Base-by-base conservation (phyloP, 2,797 vertebrate genomes). In the Natrix natrix region DNA sequence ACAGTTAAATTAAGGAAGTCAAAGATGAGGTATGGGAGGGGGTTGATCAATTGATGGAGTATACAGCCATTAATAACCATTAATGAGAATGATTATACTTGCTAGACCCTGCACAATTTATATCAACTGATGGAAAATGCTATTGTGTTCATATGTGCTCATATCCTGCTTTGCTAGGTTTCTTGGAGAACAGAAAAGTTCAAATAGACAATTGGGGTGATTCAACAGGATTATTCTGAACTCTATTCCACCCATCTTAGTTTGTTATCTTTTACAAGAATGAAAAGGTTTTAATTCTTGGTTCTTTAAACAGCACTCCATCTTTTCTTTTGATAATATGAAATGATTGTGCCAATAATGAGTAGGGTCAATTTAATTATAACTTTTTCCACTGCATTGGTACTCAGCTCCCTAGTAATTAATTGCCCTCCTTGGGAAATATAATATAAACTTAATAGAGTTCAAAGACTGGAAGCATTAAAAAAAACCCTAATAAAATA, bases 321-420 rank as follows among this genome's bases (percentile, higher is more conserved):
- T 94, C 2, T 94, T 94, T 92, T 92, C 57, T 0, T 60, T 74
- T 37, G 60, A 94, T 69, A 5, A 8, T 86, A 5, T 92, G 26
- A 54, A 11, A 6, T 56, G 48, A 91, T 1, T 17, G 28, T 90
- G 90, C 87, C 55, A n/a, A 93, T 94, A 90, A 5, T 91, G 12
- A 87, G 14, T 74, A 5, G 28, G 90, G 13, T 12, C 8, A 24
- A 5, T 60, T 95, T 86, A 0, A 0, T 91, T 88, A 16, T 66
- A 37, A 32, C 32, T n/a, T 90, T 63, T 26, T 52, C n/a, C 48
- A 92, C 57, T 63, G 57, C 61, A 26, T n/a, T 28, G 59, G 37
- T 7, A 90, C 16, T 60, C 48, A 83, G 10, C 55, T 43, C 16
- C 26, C 20, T 90, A 14, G 20, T 57, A 69, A 48, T 92, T 66